Conservation (phyloP, 2,797 vertebrate species). For the Ptychobarbus kaznakovi region DNA sequence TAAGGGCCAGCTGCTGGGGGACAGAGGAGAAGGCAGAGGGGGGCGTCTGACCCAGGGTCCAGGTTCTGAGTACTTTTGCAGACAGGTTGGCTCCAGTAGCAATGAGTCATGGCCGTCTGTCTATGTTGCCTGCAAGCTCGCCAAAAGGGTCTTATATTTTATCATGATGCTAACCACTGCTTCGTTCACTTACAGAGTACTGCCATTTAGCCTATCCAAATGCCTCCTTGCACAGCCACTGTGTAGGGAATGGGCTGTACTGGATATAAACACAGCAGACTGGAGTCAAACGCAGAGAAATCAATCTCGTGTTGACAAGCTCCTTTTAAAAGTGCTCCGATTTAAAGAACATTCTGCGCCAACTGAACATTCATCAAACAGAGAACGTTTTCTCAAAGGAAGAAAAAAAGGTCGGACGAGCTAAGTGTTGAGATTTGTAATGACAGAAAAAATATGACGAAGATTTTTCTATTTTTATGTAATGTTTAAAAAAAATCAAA, state of each 20-base stretch:
- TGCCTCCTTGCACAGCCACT: slow-evolving; percentile 6
- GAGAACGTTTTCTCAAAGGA: not conserved
- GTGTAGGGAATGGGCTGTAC: not conserved
- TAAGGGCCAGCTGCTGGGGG: slow-evolving; percentile 50
- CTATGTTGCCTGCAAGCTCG: slow-evolving; percentile 56
- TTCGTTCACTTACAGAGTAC: slow-evolving; percentile 57
- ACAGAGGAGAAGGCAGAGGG: slow-evolving; percentile 45
- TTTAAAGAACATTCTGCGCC: slow-evolving; percentile 18
- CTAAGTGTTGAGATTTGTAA: not conserved
- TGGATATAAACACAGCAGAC: slow-evolving; percentile 15
- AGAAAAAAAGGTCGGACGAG: not conserved
- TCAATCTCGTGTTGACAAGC: slow-evolving; percentile 11
- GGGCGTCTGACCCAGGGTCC: slow-evolving; percentile 50
- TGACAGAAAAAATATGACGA: not conserved
- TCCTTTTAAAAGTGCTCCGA: slow-evolving; percentile 22
- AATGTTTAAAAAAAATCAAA: not conserved
- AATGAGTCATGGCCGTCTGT: slow-evolving; percentile 63
- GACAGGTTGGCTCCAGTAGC: slow-evolving; percentile 61
- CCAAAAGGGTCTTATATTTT: slow-evolving; percentile 56
- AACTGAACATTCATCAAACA: slow-evolving; percentile 28
- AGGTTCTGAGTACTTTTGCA: slow-evolving; percentile 60
- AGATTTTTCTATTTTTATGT: not conserved
- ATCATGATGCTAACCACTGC: slow-evolving; percentile 60
- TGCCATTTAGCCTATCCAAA: slow-evolving; percentile 40
- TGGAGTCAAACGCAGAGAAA: slow-evolving; percentile 28